These are phyloP conservation scores for Pardosa pseudoannulata DNA, from an alignment of 2,888 invertebrate species.

Conservation along the genomic window DNA sequence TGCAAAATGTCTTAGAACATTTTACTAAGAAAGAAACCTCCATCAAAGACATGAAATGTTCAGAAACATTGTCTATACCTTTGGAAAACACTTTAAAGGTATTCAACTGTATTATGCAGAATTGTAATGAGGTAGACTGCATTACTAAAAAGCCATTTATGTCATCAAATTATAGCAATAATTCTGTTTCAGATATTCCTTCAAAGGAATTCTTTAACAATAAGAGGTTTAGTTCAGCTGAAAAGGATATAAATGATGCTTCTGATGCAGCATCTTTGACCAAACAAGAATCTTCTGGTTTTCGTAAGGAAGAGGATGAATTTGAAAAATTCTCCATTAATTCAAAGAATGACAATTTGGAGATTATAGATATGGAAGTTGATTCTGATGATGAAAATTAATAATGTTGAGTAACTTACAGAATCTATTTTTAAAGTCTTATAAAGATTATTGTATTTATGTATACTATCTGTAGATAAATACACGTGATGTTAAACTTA, in stretches of 20 bases:
- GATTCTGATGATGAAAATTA: conserved; percentile 42
- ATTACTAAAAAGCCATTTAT: too few species aligned
- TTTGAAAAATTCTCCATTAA: too few species aligned
- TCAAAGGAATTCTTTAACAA: background rate
- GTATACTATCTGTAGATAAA: too few species aligned
- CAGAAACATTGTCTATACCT: background rate
- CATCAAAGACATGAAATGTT: background rate
- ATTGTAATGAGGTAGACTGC: background rate
- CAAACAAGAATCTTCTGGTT: background rate
- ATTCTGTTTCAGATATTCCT: background rate
- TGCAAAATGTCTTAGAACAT: background rate
- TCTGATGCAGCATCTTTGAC: background rate
- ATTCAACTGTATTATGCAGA: background rate
- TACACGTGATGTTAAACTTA: too few species aligned
- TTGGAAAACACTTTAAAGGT: background rate
- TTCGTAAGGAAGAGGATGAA: background rate
- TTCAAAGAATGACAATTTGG: conserved; percentile 34
- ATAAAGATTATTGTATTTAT: too few species aligned
- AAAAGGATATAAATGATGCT: background rate
- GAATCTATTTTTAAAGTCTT: too few species aligned
- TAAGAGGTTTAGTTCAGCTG: background rate
- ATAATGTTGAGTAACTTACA: too few species aligned
- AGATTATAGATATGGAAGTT: conserved; percentile 57
- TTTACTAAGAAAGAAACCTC: background rate
- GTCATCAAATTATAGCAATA: background rate